These are phyloP conservation scores for Drosophila pandora DNA, from an alignment of 1,140 invertebrate genomes.

Conservation along the genomic window DNA sequence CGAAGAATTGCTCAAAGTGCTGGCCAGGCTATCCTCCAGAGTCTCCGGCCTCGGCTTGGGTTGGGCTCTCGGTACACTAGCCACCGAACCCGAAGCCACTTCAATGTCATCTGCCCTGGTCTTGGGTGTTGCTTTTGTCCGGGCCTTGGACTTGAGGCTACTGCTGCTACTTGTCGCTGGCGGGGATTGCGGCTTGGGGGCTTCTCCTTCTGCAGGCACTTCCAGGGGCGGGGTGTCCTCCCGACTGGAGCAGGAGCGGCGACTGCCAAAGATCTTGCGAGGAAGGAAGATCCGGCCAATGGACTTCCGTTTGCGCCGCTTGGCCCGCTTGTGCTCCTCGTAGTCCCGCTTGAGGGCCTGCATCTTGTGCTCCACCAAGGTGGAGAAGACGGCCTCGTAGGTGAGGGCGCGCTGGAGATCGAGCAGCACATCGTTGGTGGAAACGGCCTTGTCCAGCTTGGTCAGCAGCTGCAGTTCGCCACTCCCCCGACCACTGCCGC, in stretches of 20 bases:
- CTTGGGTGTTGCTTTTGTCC: conserved; percentile 18
- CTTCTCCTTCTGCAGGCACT: conserved; percentile 9
- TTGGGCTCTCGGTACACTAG: not conserved
- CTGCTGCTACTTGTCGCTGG: conserved; percentile 7
- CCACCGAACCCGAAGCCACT: conserved; percentile 48
- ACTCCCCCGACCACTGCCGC: conserved; percentile 19
- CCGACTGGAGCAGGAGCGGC: conserved; percentile 47
- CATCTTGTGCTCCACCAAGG: conserved; percentile 81
- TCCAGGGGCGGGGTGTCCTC: conserved; percentile 35
- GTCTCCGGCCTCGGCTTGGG: conserved; percentile 12
- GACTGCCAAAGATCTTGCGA: conserved; percentile 62
- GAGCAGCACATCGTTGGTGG: conserved; percentile 76
- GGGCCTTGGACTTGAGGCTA: conserved; percentile 13
- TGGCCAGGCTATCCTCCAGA: conserved; percentile 73
- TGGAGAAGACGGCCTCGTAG: conserved; percentile 78
- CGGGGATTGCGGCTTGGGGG: conserved; percentile 2
- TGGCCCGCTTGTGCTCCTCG: conserved; percentile 76
- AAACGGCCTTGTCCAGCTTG: conserved; percentile 82
- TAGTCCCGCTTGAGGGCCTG: conserved; percentile 81
- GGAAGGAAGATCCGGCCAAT: conserved; percentile 74
- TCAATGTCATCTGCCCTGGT: conserved; percentile 49
- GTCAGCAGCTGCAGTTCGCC: conserved; percentile 54
- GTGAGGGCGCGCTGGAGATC: conserved; percentile 73
- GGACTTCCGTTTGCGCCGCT: conserved; percentile 69
- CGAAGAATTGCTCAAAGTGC: conserved; percentile 76